Percentiles rank a stretch among this genome's conserved stretches.
Conservation (phyloP, 2,888 invertebrate genomes). For the Pseudanteris insignis region DNA sequence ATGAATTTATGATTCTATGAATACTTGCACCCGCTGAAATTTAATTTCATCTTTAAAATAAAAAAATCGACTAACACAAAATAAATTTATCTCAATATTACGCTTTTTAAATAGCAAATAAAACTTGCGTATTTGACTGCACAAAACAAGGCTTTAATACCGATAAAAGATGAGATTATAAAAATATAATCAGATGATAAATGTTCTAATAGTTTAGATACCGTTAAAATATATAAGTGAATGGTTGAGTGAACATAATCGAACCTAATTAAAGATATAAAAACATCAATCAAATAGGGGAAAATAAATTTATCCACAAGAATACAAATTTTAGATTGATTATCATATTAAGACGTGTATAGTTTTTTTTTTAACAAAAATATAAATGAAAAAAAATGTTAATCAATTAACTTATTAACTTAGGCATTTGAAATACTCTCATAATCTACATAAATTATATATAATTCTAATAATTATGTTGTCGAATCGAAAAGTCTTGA, state of each 20-base stretch:
- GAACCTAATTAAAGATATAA: constrained; percentile 13
- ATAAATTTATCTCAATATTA: not conserved
- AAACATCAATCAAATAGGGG: too few relatives aligned
- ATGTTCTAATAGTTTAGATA: constrained; percentile 38
- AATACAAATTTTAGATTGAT: not conserved
- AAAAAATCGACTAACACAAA: not conserved
- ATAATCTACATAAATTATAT: too few relatives aligned
- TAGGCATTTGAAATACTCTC: too few relatives aligned
- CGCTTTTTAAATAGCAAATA: too few relatives aligned
- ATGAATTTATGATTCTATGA: too few relatives aligned
- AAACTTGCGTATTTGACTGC: too few relatives aligned
- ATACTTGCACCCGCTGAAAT: too few relatives aligned
- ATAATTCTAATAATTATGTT: too few relatives aligned
- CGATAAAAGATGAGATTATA: not conserved
- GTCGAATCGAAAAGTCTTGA: too few relatives aligned
- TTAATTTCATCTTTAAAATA: too few relatives aligned
- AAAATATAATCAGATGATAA: constrained; percentile 31
- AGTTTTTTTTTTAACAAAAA: not conserved
- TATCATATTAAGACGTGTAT: not conserved
- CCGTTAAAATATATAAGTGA: constrained; percentile 32
- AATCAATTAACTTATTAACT: too few relatives aligned
- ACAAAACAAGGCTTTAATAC: not conserved
- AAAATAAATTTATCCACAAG: constrained; percentile 8
- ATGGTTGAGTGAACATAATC: constrained; percentile 24
- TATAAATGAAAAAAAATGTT: too few relatives aligned